Conservation (phyloP, 2,113 vertebrate genomes). For the Perca flavescens region DNA sequence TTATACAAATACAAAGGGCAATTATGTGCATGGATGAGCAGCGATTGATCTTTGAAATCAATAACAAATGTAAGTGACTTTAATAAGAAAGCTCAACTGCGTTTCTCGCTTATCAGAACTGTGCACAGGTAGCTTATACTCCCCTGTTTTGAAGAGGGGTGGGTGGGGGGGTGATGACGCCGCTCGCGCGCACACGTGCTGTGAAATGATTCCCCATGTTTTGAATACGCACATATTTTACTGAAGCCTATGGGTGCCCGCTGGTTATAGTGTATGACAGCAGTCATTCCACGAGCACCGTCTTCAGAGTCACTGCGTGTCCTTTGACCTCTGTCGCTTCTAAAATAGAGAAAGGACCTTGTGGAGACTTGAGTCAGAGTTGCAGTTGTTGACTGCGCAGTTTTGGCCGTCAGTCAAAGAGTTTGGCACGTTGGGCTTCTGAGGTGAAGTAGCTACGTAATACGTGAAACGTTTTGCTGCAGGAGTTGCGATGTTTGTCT, state of each 20-base stretch:
- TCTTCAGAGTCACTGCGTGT: constrained; percentile 20
- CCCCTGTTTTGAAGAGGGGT: not conserved
- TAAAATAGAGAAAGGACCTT: constrained; percentile 74
- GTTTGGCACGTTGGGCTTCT: not conserved
- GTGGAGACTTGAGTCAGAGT: constrained; percentile 41
- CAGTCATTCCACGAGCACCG: constrained; percentile 38
- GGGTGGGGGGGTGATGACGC: not conserved
- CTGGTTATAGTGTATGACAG: constrained; percentile 49
- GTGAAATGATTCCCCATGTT: constrained; percentile 19
- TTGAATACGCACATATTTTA: not conserved
- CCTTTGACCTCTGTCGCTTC: constrained; percentile 72
- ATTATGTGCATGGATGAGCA: constrained; percentile 22
- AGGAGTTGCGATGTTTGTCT: constrained; percentile 16
- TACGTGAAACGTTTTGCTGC: not conserved
- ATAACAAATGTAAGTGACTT: not conserved
- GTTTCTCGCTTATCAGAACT: not conserved
- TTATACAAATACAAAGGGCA: constrained; percentile 2
- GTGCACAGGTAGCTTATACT: not conserved
- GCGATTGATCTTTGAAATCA: constrained; percentile 15
- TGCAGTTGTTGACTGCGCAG: constrained; percentile 62
- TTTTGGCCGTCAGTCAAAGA: constrained; percentile 47
- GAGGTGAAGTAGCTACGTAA: not conserved
- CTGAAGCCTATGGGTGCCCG: not conserved
- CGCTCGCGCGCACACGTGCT: not conserved
- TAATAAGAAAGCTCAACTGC: not conserved